Conservation (phyloP, 2,888 invertebrate genomes). For the Agrochola litura region DNA sequence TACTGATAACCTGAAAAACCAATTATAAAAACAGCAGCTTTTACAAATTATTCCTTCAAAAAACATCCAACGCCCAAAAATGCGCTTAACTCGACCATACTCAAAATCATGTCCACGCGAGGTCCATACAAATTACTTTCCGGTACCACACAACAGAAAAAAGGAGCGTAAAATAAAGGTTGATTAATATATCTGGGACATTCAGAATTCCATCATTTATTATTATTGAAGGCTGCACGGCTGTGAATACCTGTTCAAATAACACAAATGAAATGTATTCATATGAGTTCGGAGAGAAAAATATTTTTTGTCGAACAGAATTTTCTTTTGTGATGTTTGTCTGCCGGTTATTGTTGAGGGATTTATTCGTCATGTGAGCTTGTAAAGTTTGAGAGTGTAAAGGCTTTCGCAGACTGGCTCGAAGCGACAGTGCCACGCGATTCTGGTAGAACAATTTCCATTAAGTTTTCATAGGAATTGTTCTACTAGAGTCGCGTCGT, state of each 20-base stretch:
- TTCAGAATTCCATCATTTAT: slow-evolving; percentile 21
- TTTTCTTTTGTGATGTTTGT: slow-evolving; percentile 15
- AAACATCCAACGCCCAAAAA: background rate
- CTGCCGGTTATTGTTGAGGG: background rate
- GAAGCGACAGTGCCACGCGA: too few species aligned
- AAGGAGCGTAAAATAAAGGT: slow-evolving; percentile 24
- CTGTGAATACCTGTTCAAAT: slow-evolving; percentile 20
- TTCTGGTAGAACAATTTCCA: too few species aligned
- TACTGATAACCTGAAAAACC: too few species aligned
- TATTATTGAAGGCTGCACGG: slow-evolving; percentile 27
- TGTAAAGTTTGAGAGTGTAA: too few species aligned
- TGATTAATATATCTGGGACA: slow-evolving; percentile 34
- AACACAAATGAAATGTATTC: slow-evolving; percentile 30
- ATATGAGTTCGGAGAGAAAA: slow-evolving; percentile 3
- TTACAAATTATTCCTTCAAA: too few species aligned
- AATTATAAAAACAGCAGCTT: too few species aligned
- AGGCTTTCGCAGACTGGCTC: too few species aligned
- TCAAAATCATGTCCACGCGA: slow-evolving; percentile 1
- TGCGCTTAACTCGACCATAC: background rate
- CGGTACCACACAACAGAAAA: slow-evolving; percentile 6
- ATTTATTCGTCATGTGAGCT: background rate
- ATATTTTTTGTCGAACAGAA: background rate
- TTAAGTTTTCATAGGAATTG: too few species aligned
- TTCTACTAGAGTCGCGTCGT: too few species aligned
- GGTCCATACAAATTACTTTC: slow-evolving; percentile 27